Base-by-base conservation (phyloP, 1,140 invertebrate genomes). In the Spodoptera litura region DNA sequence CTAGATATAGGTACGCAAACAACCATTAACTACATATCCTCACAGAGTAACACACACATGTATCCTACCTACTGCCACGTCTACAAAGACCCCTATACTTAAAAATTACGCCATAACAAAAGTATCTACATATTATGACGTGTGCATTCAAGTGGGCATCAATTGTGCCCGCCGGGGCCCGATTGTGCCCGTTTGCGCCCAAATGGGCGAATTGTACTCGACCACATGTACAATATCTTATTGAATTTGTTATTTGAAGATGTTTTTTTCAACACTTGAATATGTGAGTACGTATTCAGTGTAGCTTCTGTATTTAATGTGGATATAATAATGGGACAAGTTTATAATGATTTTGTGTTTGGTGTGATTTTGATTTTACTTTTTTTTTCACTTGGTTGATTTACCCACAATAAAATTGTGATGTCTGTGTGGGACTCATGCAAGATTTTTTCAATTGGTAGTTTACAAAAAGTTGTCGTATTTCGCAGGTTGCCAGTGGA, bases 211-310 rank as follows among this genome's bases (percentile, higher is more conserved):
- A 90, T 85, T 76, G 85, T 84, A 76, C 92, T 93, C 83, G 87
- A 92, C 89, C 92, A 93, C 92, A 93, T 93, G 92, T 88, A 83
- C 71, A 68, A 86, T 86, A 88, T 90, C 90, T 91, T 90, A 89
- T 92, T 89, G 86, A 91, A 87, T 89, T 91, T 89, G 83, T 74
- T 59, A 38, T 73, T 83, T 87, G 80, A 84, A 91, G 89, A 91
- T 92, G 91, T 93, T 93, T 87, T 90, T 88, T 79, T 86, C 78
- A 61, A 44, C 78, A 78, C 84, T 83, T 81, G 56, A 56, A 44
- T 76, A 49, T 71, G 44, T 76, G 79, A 81, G 83, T 78, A 78
- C 68, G 79, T 78, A 70, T 52, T 73, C 64, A 72, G 31, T 71
- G n/a, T 35, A 25, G 73, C 58, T 75, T 53, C 73, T 74, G 72